A percentile compares a stretch with the other conserved stretches of the same genome.
These are phyloP conservation scores for Spodoptera litura DNA, from an alignment of 1,140 invertebrate species.

Conservation along the genomic window DNA sequence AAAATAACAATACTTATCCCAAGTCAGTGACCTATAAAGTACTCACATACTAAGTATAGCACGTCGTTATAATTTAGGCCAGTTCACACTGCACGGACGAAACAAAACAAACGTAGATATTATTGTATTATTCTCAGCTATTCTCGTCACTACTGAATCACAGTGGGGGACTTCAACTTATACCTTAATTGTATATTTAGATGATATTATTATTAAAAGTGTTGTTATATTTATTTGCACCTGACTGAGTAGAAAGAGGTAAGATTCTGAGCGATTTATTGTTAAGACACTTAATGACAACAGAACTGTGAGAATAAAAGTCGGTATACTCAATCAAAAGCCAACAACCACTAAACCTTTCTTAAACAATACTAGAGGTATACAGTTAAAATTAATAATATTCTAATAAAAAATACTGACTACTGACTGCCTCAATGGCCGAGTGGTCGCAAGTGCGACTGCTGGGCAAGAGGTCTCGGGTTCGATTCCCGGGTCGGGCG, in stretches of 20 bases:
- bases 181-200: not conserved
- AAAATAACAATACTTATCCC: too few species aligned
- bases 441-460: too few species aligned
- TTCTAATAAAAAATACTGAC: too few species aligned
- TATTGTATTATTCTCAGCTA: constrained; percentile 51
- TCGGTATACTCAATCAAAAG: too few species aligned
- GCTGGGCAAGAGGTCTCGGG: too few species aligned
- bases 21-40: not conserved
- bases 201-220: not conserved
- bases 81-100: constrained; percentile 27
- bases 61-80: constrained; percentile 36
- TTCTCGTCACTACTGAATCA: constrained; percentile 67
- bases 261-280: not conserved
- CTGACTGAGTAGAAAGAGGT: not conserved
- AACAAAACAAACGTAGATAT: constrained; percentile 48
- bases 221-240: not conserved
- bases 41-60: not conserved
- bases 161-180: constrained; percentile 62
- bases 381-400: too few species aligned
- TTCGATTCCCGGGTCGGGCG: too few species aligned
- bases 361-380: too few species aligned
- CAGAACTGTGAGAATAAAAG: too few species aligned
- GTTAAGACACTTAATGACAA: too few species aligned
- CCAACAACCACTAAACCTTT: too few species aligned
- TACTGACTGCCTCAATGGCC: too few species aligned